Evolutionary conservation across 2,888 invertebrate species (phyloP).

Genomic region (Reticulitermes lucifugus): DNA sequence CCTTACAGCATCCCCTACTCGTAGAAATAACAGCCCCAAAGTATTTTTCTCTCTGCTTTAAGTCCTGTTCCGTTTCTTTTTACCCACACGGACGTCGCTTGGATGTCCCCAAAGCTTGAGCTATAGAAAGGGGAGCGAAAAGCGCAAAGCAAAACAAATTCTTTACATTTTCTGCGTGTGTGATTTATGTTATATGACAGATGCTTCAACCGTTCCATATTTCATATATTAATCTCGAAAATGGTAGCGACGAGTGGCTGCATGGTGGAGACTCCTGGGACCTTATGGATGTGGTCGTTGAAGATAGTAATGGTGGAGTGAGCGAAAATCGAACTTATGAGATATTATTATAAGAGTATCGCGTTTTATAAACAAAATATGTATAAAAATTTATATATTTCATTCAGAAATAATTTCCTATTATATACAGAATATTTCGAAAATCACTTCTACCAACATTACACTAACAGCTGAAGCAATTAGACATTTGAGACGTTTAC

Average conservation of each 20-base stretch:
- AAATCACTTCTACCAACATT: too few species aligned
- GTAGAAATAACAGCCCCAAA: conserved; percentile 35
- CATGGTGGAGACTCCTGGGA: not conserved
- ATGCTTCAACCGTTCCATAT: conserved; percentile 50
- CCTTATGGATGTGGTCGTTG: conserved; percentile 22
- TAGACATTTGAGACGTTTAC: too few species aligned
- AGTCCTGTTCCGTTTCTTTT: conserved; percentile 16
- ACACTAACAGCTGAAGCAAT: too few species aligned
- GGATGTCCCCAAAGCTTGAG: conserved; percentile 35
- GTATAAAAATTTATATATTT: too few species aligned
- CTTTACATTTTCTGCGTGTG: conserved; percentile 33
- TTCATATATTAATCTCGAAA: conserved; percentile 52
- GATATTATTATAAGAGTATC: not conserved
- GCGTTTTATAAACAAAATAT: not conserved
- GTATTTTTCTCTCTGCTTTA: conserved; percentile 24
- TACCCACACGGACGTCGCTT: conserved; percentile 14
- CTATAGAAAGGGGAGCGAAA: not conserved
- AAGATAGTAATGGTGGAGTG: not conserved
- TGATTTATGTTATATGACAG: conserved; percentile 53
- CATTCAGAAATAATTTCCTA: not conserved
- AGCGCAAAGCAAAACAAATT: conserved; percentile 43
- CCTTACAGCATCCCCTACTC: conserved; percentile 15
- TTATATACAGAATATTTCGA: not conserved
- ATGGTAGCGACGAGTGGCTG: conserved; percentile 44
- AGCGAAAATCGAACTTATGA: not conserved